These are phyloP conservation scores for Spilarctia lutea DNA, from an alignment of 2,888 invertebrate genomes.

Conservation along the genomic window DNA sequence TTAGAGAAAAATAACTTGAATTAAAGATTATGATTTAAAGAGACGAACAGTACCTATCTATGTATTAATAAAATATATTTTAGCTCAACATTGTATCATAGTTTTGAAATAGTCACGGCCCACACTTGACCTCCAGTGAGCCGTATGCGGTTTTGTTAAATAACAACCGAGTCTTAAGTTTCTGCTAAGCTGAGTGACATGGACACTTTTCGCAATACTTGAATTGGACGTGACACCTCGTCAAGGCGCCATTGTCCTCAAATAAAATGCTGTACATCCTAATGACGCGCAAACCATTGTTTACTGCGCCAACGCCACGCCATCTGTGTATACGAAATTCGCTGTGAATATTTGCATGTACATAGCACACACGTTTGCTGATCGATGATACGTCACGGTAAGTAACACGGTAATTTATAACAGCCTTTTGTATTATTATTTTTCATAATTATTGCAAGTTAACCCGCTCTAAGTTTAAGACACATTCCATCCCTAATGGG, in stretches of 20 bases:
- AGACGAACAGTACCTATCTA: no score
- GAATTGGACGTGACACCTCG: conserved; percentile 31
- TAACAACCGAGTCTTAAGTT: not conserved
- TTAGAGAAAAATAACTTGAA: not conserved
- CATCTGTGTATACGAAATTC: conserved; percentile 66
- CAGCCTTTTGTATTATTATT: not conserved
- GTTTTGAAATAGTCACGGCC: not conserved
- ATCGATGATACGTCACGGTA: conserved; percentile 25
- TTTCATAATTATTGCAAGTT: not conserved
- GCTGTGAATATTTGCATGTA: conserved; percentile 52
- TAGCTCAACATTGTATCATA: not conserved
- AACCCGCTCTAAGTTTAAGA: not conserved
- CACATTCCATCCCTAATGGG: not conserved
- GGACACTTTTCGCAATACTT: conserved; percentile 15
- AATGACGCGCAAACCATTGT: conserved; percentile 66
- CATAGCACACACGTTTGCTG: conserved; percentile 37
- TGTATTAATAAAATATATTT: not conserved
- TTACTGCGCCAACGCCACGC: conserved; percentile 45
- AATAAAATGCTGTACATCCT: conserved; percentile 52
- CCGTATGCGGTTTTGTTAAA: conserved; percentile 6
- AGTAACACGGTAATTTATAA: conserved; percentile 13
- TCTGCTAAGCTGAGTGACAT: conserved; percentile 2
- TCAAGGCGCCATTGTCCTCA: conserved; percentile 56
- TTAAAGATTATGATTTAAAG: not conserved
- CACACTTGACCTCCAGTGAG: not conserved